Evolutionary conservation across 2,888 invertebrate genomes (phyloP).

Genomic region (Caenorhabditis sp.): DNA sequence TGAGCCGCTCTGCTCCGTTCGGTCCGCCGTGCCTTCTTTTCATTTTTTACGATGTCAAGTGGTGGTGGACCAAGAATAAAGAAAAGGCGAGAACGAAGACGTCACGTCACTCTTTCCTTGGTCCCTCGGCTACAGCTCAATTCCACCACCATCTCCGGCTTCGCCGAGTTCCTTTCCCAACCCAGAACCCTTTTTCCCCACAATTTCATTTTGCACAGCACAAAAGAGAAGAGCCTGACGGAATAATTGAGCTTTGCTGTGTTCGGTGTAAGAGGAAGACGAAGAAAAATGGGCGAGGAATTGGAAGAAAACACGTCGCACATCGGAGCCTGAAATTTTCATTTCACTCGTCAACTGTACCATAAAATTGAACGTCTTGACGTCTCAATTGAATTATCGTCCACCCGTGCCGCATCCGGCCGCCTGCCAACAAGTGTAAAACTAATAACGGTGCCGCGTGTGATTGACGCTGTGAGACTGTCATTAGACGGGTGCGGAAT

Average conservation of each 20-base stretch:
- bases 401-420: slow-evolving; percentile 12
- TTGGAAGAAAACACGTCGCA: neutral
- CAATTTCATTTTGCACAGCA: slow-evolving; percentile 53
- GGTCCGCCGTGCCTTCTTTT: slow-evolving; percentile 2
- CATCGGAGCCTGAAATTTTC: slow-evolving; percentile 24
- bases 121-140: neutral
- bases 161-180: slow-evolving; percentile 19
- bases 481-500: slow-evolving; percentile 7
- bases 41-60: slow-evolving; percentile 3
- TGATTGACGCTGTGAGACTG: slow-evolving; percentile 33
- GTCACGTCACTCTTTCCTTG: slow-evolving; percentile 14
- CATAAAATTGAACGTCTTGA: slow-evolving; percentile 36
- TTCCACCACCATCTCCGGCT: neutral
- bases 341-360: slow-evolving; percentile 41
- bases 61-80: neutral
- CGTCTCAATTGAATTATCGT: slow-evolving; percentile 28
- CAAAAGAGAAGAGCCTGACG: slow-evolving; percentile 34
- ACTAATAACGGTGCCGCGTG: slow-evolving; percentile 12
- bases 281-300: slow-evolving; percentile 19
- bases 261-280: slow-evolving; percentile 33
- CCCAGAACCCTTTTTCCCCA: neutral
- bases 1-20: too few relatives aligned
- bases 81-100: slow-evolving; percentile 11
- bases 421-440: slow-evolving; percentile 9
- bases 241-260: slow-evolving; percentile 46